Evolutionary conservation across 1,140 invertebrate genomes (phyloP).

Genomic region (Steinernema feltiae): DNA sequence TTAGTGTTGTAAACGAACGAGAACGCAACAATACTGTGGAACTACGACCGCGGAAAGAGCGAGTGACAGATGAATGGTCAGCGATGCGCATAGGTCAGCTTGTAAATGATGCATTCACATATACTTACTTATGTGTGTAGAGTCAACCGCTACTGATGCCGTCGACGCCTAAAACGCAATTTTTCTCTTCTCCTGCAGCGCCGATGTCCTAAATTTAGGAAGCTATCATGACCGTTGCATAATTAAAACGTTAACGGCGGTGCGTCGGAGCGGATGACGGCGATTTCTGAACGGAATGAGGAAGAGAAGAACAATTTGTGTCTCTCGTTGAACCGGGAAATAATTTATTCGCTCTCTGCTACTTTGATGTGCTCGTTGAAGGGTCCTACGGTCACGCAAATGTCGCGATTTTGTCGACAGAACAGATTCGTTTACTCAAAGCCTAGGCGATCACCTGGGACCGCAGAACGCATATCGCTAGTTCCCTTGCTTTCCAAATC

Average conservation of each 20-base stretch:
- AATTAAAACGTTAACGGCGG: background rate
- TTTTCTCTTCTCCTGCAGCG: background rate
- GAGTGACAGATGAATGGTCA: background rate
- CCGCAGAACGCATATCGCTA: too few species aligned
- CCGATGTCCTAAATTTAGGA: background rate
- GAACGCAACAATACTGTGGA: background rate
- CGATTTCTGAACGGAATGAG: background rate
- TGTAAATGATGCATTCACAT: background rate
- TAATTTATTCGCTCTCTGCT: background rate
- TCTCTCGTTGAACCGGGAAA: background rate
- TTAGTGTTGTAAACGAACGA: background rate
- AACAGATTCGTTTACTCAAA: too few species aligned
- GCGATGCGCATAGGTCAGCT: background rate
- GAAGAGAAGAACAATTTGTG: background rate
- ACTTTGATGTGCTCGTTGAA: slow-evolving; percentile 5
- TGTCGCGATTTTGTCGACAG: background rate
- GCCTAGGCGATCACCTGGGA: too few species aligned
- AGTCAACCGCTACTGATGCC: too few species aligned
- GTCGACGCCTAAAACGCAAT: background rate
- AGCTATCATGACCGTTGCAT: background rate
- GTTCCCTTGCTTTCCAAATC: too few species aligned
- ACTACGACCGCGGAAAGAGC: too few species aligned
- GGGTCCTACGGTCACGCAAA: background rate
- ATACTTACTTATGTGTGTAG: too few species aligned
- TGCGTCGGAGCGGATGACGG: background rate